Base-by-base conservation (phyloP, 2,113 vertebrate genomes). In the Scytalopus superciliaris region DNA sequence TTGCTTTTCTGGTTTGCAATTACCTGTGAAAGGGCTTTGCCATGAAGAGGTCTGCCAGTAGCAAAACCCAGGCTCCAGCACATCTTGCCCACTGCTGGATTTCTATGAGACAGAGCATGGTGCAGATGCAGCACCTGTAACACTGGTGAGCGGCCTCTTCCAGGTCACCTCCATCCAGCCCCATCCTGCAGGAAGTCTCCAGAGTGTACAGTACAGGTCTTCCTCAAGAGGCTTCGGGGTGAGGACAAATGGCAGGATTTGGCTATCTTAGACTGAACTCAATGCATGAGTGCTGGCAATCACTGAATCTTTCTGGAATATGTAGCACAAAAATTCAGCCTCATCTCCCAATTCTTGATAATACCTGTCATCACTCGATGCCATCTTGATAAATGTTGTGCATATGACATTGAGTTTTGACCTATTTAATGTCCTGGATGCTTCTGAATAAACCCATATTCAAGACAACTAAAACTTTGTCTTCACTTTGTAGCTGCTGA, bases 91-190 rank as follows among this genome's bases (percentile, higher is more conserved):
- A 13, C 52, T 60, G 30, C 39, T 91, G 69, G 24, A 19, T 52
- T 75, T 63, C 49, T 49, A 4, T 18, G n/a, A 87, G 45, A 9
- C 42, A 27, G 30, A 31, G 24, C 59, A 3, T 14, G 23, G 21
- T 87, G 16, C 28, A 67, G 50, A 57, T 30, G 9, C n/a, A 89
- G 55, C 47, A 27, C 23, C 80, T 42, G 42, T 74, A 69, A 57
- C 0, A 0, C 67, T 12, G 5, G 14, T 49, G 40, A 52, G 11
- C 4, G 1, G 18, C 22, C 17, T 70, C 64, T 73, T 89, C 50
- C 27, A 60, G 14, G 21, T 60, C 14, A 27, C 10, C 35, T 81
- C 21, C 44, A 60, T 24, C 62, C 45, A 70, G 25, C 3, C 5
- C 16, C 72, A 49, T 33, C 35, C 49, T 75, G 56, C 66, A 75